A percentile compares a stretch with the other conserved stretches of the same genome.
Evolutionary conservation across 1,140 invertebrate species (phyloP).

Genomic region (Drosophila sp.): DNA sequence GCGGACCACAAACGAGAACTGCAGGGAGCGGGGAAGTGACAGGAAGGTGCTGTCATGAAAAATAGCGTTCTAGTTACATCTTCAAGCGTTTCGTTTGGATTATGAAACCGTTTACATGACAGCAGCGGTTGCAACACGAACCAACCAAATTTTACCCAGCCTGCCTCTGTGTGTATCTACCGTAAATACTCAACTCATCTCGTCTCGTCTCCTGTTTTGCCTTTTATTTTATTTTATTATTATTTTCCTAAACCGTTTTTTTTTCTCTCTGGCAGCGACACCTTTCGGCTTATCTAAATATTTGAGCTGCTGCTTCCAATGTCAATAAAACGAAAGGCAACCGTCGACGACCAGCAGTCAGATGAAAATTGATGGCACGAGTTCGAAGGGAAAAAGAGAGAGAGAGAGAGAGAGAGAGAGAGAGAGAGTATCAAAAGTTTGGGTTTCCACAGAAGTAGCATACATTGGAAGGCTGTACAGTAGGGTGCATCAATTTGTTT

Average conservation of each 20-base stretch:
- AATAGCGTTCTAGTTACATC: slow-evolving; percentile 74
- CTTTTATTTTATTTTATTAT: slow-evolving; percentile 14
- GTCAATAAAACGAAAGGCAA: slow-evolving; percentile 56
- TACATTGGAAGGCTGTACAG: not conserved
- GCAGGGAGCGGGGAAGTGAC: slow-evolving; percentile 3
- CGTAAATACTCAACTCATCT: not conserved
- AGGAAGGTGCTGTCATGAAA: slow-evolving; percentile 57
- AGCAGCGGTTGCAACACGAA: slow-evolving; percentile 40
- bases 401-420: no score
- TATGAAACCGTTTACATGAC: slow-evolving; percentile 64
- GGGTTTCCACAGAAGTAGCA: slow-evolving; percentile 7
- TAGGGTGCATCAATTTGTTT: no score
- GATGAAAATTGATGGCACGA: no score
- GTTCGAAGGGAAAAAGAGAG: no score
- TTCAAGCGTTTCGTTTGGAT: slow-evolving; percentile 71
- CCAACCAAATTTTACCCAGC: slow-evolving; percentile 32
- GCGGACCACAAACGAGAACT: slow-evolving; percentile 36
- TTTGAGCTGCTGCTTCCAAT: slow-evolving; percentile 58
- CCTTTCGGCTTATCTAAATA: slow-evolving; percentile 68
- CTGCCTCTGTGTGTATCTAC: not conserved
- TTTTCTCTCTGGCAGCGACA: slow-evolving; percentile 50
- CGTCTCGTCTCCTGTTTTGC: no score
- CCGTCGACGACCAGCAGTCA: not conserved
- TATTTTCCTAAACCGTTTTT: slow-evolving; percentile 8
- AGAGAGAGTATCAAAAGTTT: not conserved